These are phyloP conservation scores for Aelia acuminata DNA, from an alignment of 2,888 invertebrate species.

Conservation along the genomic window DNA sequence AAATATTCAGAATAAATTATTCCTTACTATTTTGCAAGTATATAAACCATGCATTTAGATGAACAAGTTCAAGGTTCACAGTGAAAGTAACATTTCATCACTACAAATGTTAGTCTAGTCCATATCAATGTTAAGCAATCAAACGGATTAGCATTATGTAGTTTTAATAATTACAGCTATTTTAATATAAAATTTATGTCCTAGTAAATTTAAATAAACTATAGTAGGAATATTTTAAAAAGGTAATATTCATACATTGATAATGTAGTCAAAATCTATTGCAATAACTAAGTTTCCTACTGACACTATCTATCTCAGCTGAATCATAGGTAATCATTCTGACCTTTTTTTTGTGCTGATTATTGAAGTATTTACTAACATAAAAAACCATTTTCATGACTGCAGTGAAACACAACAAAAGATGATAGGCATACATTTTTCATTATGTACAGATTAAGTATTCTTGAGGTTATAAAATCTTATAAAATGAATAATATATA, in stretches of 20 bases:
- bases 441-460: background rate
- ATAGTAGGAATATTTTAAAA: background rate
- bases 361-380: background rate
- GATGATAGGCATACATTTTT: background rate
- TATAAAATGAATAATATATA: too few relatives aligned
- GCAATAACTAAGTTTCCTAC: conserved; percentile 37
- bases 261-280: background rate
- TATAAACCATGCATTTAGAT: background rate
- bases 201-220: background rate
- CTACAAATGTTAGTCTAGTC: conserved; percentile 27
- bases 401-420: background rate
- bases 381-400: background rate
- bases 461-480: too few relatives aligned
- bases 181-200: too few relatives aligned
- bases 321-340: conserved; percentile 35
- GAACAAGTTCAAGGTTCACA: conserved; percentile 51
- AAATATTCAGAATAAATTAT: background rate
- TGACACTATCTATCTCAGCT: conserved; percentile 38
- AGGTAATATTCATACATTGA: conserved; percentile 1
- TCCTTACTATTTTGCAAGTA: background rate
- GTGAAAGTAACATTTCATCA: conserved; percentile 57
- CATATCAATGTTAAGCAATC: conserved; percentile 21
- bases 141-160: background rate
- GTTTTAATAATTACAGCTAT: background rate
- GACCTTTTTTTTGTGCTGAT: conserved; percentile 41